These are phyloP conservation scores for Theocolax elegans DNA, from an alignment of 1,140 invertebrate species.

Conservation along the genomic window DNA sequence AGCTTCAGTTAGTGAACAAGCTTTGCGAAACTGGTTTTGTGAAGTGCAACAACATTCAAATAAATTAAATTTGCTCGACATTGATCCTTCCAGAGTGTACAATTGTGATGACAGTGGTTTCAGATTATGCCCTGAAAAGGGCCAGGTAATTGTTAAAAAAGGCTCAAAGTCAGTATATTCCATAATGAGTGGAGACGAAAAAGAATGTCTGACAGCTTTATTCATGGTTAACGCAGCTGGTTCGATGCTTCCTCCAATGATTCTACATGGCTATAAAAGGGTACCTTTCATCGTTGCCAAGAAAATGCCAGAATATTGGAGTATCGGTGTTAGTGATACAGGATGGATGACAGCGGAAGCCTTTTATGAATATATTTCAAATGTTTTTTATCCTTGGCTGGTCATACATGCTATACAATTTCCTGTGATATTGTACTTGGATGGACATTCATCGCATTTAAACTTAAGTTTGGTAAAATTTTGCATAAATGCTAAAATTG, in stretches of 20 bases:
- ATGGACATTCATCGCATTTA: constrained; percentile 53
- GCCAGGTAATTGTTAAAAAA: too few species aligned
- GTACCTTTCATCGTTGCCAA: constrained; percentile 18
- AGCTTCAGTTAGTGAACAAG: constrained; percentile 43
- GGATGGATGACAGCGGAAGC: too few species aligned
- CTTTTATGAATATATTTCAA: constrained; percentile 32
- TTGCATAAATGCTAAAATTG: too few species aligned
- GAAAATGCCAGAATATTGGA: constrained; percentile 53
- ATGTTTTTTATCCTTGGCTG: constrained; percentile 38
- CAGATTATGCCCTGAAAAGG: constrained; percentile 45
- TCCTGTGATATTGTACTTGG: constrained; percentile 49
- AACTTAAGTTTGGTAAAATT: constrained; percentile 45
- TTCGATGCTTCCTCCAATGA: constrained; percentile 50
- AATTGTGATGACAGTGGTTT: constrained; percentile 51
- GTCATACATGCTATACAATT: constrained; percentile 22
- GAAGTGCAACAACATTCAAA: constrained; percentile 3
- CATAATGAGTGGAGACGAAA: constrained; percentile 53
- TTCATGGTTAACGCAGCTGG: constrained; percentile 56
- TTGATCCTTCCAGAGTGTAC: constrained; percentile 41
- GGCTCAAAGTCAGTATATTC: constrained; percentile 55
- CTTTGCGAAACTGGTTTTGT: background rate
- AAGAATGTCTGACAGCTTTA: constrained; percentile 60
- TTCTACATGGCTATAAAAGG: constrained; percentile 7
- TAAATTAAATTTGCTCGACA: constrained; percentile 15
- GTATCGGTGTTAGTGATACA: constrained; percentile 52